These are phyloP conservation scores for Petrophora chlorosata DNA, from an alignment of 2,888 invertebrate species.

Conservation along the genomic window DNA sequence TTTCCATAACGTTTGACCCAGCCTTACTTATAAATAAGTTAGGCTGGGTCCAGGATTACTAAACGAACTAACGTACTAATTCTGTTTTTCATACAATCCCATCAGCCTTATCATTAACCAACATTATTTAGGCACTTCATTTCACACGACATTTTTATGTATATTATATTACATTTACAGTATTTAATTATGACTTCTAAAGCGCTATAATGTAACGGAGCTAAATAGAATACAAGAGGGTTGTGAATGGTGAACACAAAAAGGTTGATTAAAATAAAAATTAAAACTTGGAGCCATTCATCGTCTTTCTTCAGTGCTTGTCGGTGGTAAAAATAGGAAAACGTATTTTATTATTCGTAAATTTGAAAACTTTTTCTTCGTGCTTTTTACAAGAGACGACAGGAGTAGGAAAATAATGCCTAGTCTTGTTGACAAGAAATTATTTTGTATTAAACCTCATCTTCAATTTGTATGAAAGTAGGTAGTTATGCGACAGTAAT, in stretches of 20 bases:
- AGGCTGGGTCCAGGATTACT: no score
- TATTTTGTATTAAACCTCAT: conserved; percentile 32
- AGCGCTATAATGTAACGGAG: conserved; percentile 21
- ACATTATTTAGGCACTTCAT: no score
- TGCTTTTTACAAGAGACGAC: conserved; percentile 57
- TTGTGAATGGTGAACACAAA: conserved; percentile 60
- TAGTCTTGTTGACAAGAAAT: conserved; percentile 24
- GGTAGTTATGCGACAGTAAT: conserved; percentile 31
- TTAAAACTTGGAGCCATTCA: conserved; percentile 72
- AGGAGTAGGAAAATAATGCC: conserved; percentile 43
- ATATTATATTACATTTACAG: no score
- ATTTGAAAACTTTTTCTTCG: conserved; percentile 74
- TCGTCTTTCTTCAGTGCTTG: conserved; percentile 66
- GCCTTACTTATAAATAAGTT: no score
- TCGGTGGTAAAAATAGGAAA: conserved; percentile 61
- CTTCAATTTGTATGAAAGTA: conserved; percentile 28
- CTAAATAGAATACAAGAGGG: conserved; percentile 55
- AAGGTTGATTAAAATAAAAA: conserved; percentile 70
- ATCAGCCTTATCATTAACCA: no score
- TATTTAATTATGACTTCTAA: no score
- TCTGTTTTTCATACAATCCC: no score
- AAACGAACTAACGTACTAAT: no score
- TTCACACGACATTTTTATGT: no score
- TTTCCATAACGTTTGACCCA: no score
- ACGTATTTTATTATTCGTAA: conserved; percentile 75